phyloP scores from a whole-genome alignment of 2,113 vertebrate genomes.

The Coptodon rendalli region DNA sequence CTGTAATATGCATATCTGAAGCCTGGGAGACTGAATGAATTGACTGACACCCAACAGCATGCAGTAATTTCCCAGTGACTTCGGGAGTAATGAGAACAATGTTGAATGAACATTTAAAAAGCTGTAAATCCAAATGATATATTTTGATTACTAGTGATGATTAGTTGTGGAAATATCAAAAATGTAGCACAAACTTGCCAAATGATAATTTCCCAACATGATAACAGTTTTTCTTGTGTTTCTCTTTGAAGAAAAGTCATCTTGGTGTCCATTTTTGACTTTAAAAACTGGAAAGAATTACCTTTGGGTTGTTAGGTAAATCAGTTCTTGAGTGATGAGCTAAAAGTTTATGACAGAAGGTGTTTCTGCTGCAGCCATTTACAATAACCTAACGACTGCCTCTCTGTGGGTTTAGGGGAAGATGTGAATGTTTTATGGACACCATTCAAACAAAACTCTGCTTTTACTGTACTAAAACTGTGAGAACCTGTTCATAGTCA shows the following conservation, averaged over 20 bases:
- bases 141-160: neutral
- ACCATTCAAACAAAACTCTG: slow-evolving; percentile 20
- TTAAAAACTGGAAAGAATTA: neutral
- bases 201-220: neutral
- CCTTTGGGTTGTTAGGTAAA: neutral
- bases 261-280: neutral
- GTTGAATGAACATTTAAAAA: neutral
- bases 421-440: slow-evolving; percentile 16
- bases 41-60: neutral
- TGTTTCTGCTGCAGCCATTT: neutral
- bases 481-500: slow-evolving; percentile 16
- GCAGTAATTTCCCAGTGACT: neutral
- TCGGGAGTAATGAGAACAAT: neutral
- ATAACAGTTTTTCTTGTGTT: neutral
- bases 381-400: neutral
- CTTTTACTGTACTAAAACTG: neutral
- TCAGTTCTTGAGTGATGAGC: neutral
- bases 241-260: neutral
- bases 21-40: neutral
- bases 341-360: neutral
- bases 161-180: neutral
- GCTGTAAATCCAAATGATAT: neutral
- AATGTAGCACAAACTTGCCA: neutral
- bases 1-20: neutral
- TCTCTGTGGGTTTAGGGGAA: slow-evolving; percentile 1